phyloP scores from a whole-genome alignment of 2,113 vertebrate species.

The Alethe castanea region DNA sequence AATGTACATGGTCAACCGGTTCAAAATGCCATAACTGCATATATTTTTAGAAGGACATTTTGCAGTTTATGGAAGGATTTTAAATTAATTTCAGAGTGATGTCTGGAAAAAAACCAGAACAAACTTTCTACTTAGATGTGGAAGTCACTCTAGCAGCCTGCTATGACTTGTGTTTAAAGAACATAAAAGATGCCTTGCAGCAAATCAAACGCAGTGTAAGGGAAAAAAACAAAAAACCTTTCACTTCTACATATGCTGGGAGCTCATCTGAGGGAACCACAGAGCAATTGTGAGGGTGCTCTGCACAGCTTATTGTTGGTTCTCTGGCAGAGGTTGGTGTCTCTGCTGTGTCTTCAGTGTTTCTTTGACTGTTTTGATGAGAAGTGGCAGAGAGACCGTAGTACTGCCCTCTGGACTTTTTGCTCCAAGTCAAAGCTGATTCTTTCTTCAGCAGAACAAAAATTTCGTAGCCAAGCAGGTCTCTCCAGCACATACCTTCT shows the following conservation, averaged over 20 bases:
- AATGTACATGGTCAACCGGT: neutral
- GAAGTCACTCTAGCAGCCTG: neutral
- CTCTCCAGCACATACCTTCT: neutral
- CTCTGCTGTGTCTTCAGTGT: neutral
- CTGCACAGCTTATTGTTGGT: neutral
- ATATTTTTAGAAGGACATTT: neutral
- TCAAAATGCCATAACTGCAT: neutral
- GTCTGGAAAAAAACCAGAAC: neutral
- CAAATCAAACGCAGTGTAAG: neutral
- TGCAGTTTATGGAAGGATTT: neutral
- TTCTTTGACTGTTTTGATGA: neutral
- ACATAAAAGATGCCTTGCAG: neutral
- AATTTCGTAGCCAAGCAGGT: neutral
- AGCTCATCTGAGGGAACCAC: neutral
- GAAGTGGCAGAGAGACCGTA: neutral
- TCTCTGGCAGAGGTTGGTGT: neutral
- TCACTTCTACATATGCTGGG: neutral
- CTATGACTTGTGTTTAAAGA: neutral
- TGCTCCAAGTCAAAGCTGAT: neutral
- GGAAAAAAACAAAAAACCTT: fast-evolving
- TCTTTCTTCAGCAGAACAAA: neutral
- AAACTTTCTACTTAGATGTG: neutral
- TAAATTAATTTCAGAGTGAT: neutral
- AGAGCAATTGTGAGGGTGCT: neutral
- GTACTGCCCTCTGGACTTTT: neutral